A percentile compares a stretch with the other conserved stretches of the same genome.
phyloP scores from a whole-genome alignment of 2,113 vertebrate species.

The Gymnogyps californianus region DNA sequence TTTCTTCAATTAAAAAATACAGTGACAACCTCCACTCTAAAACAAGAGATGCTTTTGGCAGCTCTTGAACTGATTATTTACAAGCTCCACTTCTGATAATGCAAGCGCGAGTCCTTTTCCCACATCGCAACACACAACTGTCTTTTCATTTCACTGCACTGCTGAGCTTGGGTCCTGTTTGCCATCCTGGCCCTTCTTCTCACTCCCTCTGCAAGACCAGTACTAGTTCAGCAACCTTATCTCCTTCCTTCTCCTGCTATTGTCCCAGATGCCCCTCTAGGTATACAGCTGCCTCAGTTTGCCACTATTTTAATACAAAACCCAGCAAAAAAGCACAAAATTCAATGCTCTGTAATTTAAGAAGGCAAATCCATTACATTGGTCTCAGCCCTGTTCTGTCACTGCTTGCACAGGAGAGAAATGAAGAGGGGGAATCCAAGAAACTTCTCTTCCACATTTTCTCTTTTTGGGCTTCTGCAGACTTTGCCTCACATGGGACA shows the following conservation, averaged over 20 bases:
- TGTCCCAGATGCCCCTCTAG: not conserved
- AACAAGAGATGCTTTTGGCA: not conserved
- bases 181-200: not conserved
- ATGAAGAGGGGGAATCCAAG: not conserved
- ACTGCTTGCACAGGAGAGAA: not conserved
- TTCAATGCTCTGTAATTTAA: not conserved
- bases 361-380: not conserved
- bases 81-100: not conserved
- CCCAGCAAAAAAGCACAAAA: not conserved
- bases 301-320: not conserved
- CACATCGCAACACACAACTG: not conserved
- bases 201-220: not conserved
- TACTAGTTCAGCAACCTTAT: not conserved
- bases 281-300: not conserved
- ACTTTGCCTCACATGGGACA: not conserved
- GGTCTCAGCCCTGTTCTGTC: not conserved
- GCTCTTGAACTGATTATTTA: not conserved
- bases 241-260: not conserved
- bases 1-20: not conserved
- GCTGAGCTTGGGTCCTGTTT: not conserved
- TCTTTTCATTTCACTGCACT: not conserved
- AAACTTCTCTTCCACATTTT: not conserved
- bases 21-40: not conserved
- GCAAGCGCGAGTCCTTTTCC: not conserved
- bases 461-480: not conserved